phyloP scores from a whole-genome alignment of 2,888 invertebrate species.

The Thera britannica region DNA sequence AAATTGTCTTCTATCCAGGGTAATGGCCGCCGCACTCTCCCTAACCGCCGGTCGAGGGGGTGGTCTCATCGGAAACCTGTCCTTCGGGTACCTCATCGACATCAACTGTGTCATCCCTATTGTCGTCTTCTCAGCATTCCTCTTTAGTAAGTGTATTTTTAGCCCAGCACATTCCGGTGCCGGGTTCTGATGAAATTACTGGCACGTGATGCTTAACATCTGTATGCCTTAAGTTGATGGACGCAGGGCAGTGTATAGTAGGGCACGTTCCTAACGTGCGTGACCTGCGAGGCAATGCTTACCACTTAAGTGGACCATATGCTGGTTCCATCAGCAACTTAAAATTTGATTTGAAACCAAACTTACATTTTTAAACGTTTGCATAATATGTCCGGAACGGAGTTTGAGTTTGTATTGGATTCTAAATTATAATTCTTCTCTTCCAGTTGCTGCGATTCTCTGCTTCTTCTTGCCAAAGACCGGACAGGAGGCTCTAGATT shows the following conservation, averaged over 20 bases:
- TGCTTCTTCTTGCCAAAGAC: conserved; percentile 91
- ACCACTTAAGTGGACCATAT: too few species aligned
- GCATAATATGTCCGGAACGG: too few species aligned
- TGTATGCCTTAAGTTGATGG: too few species aligned
- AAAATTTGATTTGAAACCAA: neutral
- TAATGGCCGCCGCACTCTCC: conserved; percentile 92
- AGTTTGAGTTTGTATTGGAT: neutral
- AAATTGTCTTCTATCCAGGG: conserved; percentile 76
- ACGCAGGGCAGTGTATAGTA: too few species aligned
- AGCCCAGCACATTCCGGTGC: too few species aligned
- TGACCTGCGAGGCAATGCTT: too few species aligned
- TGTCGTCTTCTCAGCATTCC: conserved; percentile 88
- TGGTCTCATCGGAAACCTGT: conserved; percentile 89
- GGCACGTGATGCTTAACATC: too few species aligned
- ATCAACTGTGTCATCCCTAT: conserved; percentile 91
- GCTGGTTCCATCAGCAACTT: too few species aligned
- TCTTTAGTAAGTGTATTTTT: conserved; percentile 85
- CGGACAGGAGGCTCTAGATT: conserved; percentile 89
- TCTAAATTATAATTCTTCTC: conserved; percentile 2
- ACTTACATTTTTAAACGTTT: neutral
- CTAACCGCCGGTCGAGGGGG: conserved; percentile 92
- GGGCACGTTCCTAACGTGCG: too few species aligned
- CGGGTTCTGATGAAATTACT: too few species aligned
- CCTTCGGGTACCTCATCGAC: conserved; percentile 92
- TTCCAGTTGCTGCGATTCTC: conserved; percentile 88